A percentile compares a stretch with the other conserved stretches of the same genome.
phyloP scores from a whole-genome alignment of 1,140 invertebrate genomes.

The Polypedilum pembai region DNA sequence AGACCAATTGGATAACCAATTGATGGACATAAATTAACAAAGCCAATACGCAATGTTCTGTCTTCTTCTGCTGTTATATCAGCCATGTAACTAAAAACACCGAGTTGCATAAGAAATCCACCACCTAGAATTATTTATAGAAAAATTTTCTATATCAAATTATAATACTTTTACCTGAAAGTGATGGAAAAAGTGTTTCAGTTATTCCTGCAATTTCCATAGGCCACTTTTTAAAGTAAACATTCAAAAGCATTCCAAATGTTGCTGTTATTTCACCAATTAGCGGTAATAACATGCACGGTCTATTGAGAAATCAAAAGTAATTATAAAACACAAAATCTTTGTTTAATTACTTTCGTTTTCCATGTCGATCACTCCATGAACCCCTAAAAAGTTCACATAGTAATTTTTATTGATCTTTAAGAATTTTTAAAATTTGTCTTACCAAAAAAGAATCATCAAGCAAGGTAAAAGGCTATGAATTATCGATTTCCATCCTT shows the following conservation, averaged over 20 bases:
- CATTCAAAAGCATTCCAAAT: slow-evolving; percentile 67
- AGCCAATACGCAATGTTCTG: slow-evolving; percentile 72
- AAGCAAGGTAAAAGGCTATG: slow-evolving; percentile 66
- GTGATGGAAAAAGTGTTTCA: slow-evolving; percentile 66
- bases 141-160: neutral
- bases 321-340: neutral
- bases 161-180: slow-evolving; percentile 47
- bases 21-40: slow-evolving; percentile 74
- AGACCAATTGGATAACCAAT: slow-evolving; percentile 71
- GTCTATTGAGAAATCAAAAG: slow-evolving; percentile 34
- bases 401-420: neutral
- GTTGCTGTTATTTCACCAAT: slow-evolving; percentile 70
- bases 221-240: slow-evolving; percentile 66
- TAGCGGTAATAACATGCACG: slow-evolving; percentile 75
- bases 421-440: neutral
- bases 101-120: slow-evolving; percentile 83
- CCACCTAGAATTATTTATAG: slow-evolving; percentile 48
- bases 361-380: slow-evolving; percentile 62
- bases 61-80: slow-evolving; percentile 74
- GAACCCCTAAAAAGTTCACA: slow-evolving; percentile 49
- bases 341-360: slow-evolving; percentile 49
- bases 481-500: slow-evolving; percentile 70
- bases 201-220: slow-evolving; percentile 68
- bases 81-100: slow-evolving; percentile 80
- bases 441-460: slow-evolving; percentile 61